A percentile compares a stretch with the other conserved stretches of the same genome.
These are phyloP conservation scores for Gallinago paraguaiae DNA, from an alignment of 2,113 vertebrate species.

Conservation along the genomic window DNA sequence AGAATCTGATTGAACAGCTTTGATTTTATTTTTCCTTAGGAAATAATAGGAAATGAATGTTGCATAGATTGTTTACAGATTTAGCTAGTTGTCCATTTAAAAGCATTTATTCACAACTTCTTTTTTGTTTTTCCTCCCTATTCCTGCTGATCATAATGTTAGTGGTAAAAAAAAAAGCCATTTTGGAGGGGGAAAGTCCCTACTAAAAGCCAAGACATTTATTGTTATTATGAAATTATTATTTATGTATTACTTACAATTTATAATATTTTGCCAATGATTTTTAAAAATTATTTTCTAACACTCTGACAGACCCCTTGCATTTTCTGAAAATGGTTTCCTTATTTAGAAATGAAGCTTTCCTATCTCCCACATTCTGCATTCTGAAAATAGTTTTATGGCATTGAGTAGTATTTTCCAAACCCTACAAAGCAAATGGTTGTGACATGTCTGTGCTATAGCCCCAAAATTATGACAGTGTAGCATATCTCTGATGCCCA, in stretches of 20 bases:
- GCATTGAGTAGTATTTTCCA: neutral
- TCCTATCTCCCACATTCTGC: neutral
- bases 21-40: neutral
- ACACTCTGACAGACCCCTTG: neutral
- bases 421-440: neutral
- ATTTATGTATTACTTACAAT: neutral
- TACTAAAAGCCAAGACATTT: neutral
- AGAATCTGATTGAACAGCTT: neutral
- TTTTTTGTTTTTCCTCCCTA: neutral
- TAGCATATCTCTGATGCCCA: accelerated
- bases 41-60: neutral
- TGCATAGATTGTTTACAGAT: neutral
- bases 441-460: accelerated
- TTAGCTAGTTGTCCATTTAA: neutral
- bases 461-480: neutral
- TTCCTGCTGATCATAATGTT: neutral
- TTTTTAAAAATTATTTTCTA: neutral
- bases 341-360: neutral
- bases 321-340: neutral
- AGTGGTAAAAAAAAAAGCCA: neutral
- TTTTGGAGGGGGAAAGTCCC: neutral
- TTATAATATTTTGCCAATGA: neutral
- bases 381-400: neutral
- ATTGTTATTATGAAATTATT: neutral
- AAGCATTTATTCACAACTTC: neutral